phyloP scores from a whole-genome alignment of 2,797 vertebrate genomes.

The Margarornis squamiger region DNA sequence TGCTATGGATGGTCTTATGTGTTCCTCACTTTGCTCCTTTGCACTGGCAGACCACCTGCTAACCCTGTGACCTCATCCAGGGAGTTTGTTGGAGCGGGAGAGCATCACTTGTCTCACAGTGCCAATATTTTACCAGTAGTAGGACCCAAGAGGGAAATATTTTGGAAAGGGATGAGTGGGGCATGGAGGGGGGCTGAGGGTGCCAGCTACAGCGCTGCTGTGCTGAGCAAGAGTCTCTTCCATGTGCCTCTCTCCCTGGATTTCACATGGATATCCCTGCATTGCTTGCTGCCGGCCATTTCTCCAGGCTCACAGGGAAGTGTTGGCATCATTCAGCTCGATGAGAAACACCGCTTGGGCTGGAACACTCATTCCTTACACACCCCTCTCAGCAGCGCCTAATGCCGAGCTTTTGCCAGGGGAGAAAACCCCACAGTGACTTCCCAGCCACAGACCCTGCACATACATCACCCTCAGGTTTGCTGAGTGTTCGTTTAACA shows the following conservation, averaged over 20 bases:
- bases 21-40: background rate
- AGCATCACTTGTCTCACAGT: background rate
- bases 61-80: fast-evolving
- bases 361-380: background rate
- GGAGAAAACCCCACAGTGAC: background rate
- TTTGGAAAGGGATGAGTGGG: background rate
- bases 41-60: background rate
- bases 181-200: background rate
- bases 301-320: background rate
- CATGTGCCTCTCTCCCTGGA: fast-evolving
- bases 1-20: fast-evolving
- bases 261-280: background rate
- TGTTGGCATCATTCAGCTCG: fast-evolving
- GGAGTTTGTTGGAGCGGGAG: background rate
- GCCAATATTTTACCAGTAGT: background rate
- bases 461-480: background rate
- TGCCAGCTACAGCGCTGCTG: background rate
- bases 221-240: background rate
- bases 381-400: background rate
- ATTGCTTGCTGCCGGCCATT: background rate
- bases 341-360: background rate
- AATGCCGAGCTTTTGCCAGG: background rate
- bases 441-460: background rate
- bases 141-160: background rate
- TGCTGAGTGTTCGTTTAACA: background rate